Evolutionary conservation across 2,888 invertebrate genomes (phyloP).

Genomic region (Agrotis puta): DNA sequence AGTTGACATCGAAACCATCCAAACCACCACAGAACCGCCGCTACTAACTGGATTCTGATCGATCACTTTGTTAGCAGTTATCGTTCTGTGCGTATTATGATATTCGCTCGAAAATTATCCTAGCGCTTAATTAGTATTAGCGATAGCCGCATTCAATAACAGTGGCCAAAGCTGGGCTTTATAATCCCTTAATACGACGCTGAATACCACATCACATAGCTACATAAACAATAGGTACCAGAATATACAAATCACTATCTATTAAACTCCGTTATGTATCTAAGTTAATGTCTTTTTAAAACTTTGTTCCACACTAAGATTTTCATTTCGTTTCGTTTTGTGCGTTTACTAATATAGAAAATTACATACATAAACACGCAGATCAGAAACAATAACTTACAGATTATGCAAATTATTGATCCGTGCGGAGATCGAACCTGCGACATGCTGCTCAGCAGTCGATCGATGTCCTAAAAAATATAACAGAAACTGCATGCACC

Average conservation of each 20-base stretch:
- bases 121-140: slow-evolving; percentile 52
- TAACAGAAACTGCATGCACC: slow-evolving; percentile 10
- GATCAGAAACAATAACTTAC: too few relatives aligned
- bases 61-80: not conserved
- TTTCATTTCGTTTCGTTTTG: too few relatives aligned
- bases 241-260: not conserved
- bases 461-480: not conserved
- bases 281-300: too few relatives aligned
- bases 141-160: slow-evolving; percentile 43
- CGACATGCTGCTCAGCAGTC: too few relatives aligned
- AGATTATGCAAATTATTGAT: too few relatives aligned
- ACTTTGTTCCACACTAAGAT: too few relatives aligned
- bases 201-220: slow-evolving; percentile 28
- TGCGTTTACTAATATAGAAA: too few relatives aligned
- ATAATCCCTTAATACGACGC: slow-evolving; percentile 55
- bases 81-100: slow-evolving; percentile 3
- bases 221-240: not conserved
- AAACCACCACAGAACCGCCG: too few relatives aligned
- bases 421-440: too few relatives aligned
- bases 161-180: slow-evolving; percentile 20
- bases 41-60: not conserved
- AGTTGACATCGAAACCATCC: too few relatives aligned
- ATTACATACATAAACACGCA: too few relatives aligned
- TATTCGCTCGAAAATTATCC: slow-evolving; percentile 24
- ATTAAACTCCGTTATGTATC: not conserved